phyloP scores from a whole-genome alignment of 2,113 vertebrate species.

The Gasterosteus aculeatus region DNA sequence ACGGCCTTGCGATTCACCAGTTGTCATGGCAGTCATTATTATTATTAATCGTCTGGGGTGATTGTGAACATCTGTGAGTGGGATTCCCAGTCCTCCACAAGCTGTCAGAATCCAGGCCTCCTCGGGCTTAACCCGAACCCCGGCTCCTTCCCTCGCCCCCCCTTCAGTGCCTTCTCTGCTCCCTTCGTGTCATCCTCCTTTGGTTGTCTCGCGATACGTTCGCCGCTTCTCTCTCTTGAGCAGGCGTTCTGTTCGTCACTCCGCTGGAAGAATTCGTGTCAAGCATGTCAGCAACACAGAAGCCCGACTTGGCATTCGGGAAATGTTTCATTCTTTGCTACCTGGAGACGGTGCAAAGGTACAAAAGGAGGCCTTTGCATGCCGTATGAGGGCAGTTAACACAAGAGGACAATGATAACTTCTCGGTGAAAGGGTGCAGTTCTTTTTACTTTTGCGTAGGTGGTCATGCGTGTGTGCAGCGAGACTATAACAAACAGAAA shows the following conservation, averaged over 20 bases:
- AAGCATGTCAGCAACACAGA: conserved; percentile 51
- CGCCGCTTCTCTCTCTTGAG: background rate
- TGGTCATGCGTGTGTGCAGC: conserved; percentile 11
- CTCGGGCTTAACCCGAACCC: conserved; percentile 29
- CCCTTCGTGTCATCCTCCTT: conserved; percentile 57
- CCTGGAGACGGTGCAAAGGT: conserved; percentile 64
- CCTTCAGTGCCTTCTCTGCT: conserved; percentile 35
- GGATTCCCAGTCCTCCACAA: conserved; percentile 63
- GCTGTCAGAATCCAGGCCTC: conserved; percentile 54
- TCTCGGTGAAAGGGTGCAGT: conserved; percentile 19
- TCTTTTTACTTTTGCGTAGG: conserved; percentile 20
- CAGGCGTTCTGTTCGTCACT: conserved; percentile 10
- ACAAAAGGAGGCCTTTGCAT: conserved; percentile 17
- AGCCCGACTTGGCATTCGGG: conserved; percentile 43
- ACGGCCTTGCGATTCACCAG: conserved; percentile 30
- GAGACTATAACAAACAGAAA: conserved; percentile 6
- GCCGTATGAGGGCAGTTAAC: conserved; percentile 40
- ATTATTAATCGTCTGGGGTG: conserved; percentile 57
- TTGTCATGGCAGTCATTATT: conserved; percentile 49
- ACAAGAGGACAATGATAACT: conserved; percentile 34
- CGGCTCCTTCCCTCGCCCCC: conserved; percentile 29
- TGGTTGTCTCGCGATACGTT: conserved; percentile 32
- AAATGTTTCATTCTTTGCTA: conserved; percentile 36
- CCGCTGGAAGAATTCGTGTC: background rate
- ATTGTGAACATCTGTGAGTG: conserved; percentile 77